Percentiles rank a stretch among this genome's conserved stretches.
phyloP scores from a whole-genome alignment of 1,140 invertebrate genomes.

The Drosophila mauritiana region DNA sequence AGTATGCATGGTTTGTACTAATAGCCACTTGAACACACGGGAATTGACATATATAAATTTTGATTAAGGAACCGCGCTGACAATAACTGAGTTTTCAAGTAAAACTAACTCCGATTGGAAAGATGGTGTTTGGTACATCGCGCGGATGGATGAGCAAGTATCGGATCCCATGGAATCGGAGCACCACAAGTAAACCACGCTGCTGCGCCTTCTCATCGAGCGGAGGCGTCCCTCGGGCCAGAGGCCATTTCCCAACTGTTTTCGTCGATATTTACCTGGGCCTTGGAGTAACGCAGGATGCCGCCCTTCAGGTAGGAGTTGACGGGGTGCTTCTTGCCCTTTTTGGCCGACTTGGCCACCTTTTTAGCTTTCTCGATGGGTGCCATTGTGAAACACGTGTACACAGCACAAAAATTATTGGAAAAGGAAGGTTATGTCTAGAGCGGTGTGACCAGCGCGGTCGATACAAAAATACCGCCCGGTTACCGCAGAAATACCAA shows the following conservation, averaged over 20 bases:
- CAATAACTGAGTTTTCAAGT: not conserved
- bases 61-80: not conserved
- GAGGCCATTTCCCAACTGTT: conserved; percentile 16
- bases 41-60: no score
- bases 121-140: no score
- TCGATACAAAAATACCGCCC: not conserved
- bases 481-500: not conserved
- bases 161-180: not conserved
- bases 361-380: conserved; percentile 84
- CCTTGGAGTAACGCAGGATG: conserved; percentile 82
- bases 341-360: conserved; percentile 79
- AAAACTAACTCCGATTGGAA: not conserved
- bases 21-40: not conserved
- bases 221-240: conserved; percentile 34
- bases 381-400: conserved; percentile 85
- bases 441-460: conserved; percentile 15
- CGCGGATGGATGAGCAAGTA: no score
- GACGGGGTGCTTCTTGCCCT: conserved; percentile 77
- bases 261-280: conserved; percentile 73
- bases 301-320: conserved; percentile 82
- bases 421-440: conserved; percentile 84
- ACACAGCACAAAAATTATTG: conserved; percentile 84
- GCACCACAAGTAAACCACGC: conserved; percentile 22
- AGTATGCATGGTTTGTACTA: not conserved
- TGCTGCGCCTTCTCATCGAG: not conserved